Evolutionary conservation across 2,113 vertebrate species (phyloP), one percentile per base, ranked within the genome.

Genomic region (Miniopterus natalensis): DNA sequence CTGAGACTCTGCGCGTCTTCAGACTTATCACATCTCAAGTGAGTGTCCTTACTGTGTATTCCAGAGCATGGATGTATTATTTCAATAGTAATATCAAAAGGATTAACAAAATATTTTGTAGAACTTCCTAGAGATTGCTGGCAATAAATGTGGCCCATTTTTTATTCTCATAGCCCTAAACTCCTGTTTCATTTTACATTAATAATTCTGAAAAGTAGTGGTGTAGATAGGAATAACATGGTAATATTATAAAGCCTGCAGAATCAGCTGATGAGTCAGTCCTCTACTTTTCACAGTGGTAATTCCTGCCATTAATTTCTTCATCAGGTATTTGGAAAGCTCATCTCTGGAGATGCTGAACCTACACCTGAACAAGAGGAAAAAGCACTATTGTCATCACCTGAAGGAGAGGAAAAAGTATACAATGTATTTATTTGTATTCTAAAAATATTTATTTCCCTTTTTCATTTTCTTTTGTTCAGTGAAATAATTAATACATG

Each of bases 351-450:
- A 91, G 99, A 99, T 98, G 99, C 99, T 79, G 99, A 99, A 84
- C 99, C 99, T 12, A 99, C 99, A 29, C 99, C 99, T 86, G 99
- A 99, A 84, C 99, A 99, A 98, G 99, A 99, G 97, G 99, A 99
- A 97, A 99, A 99, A 96, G 99, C 99, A 49, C 97, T 99, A 29
- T 97, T 99, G 51, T 99, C 99, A 70, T 99, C 99, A 75, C 99
- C 99, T 51, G 99, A 99, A 98, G 99, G 99, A 98, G 99, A 99
- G 98, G 99, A 99, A 99, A 99, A 99, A 99, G 99, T 99, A 98
- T 98, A 98, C 98, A 98, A 98, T 99, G 98, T 98, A 99, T 99
- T 99, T 98, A 98, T 97, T 98, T 98, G 92, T 98, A 94, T 97
- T 98, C 92, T 97, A 90, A 97, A 97, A 93, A 96, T 98, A 97